These are phyloP conservation scores for Bombus impatiens DNA, from an alignment of 1,140 invertebrate genomes.

Conservation along the genomic window DNA sequence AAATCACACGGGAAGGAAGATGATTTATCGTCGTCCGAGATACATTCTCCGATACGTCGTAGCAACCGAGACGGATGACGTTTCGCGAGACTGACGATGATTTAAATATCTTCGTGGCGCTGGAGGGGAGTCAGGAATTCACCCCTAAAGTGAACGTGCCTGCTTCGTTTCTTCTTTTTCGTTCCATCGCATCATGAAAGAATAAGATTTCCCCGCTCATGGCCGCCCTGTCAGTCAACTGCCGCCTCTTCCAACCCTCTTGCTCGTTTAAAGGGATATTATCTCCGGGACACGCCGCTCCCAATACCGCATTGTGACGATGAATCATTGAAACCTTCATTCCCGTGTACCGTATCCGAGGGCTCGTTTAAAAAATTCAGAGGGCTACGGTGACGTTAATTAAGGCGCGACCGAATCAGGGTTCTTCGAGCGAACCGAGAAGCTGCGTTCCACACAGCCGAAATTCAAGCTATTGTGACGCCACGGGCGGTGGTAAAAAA, in stretches of 20 bases:
- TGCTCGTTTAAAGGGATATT: slow-evolving; percentile 64
- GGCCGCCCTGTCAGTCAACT: slow-evolving; percentile 52
- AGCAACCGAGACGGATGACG: slow-evolving; percentile 47
- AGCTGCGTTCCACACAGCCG: background rate
- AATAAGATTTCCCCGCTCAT: slow-evolving; percentile 56
- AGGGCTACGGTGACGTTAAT: slow-evolving; percentile 56
- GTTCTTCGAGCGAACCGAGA: background rate
- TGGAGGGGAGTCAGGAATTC: background rate
- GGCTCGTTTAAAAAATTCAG: slow-evolving; percentile 47
- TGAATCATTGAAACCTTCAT: slow-evolving; percentile 69
- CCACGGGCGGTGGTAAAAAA: background rate
- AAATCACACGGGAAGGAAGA: slow-evolving; percentile 48
- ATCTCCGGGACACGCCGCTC: slow-evolving; percentile 55
- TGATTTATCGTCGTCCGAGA: slow-evolving; percentile 60
- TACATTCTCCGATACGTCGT: slow-evolving; percentile 40
- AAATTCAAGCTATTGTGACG: slow-evolving; percentile 26
- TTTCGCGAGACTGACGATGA: slow-evolving; percentile 57
- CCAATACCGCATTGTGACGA: slow-evolving; percentile 59
- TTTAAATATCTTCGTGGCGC: slow-evolving; percentile 60
- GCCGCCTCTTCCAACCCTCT: slow-evolving; percentile 31
- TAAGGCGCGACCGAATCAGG: slow-evolving; percentile 49
- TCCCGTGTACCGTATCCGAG: background rate
- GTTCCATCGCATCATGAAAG: slow-evolving; percentile 28
- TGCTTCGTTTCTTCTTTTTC: slow-evolving; percentile 30
- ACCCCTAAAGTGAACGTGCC: slow-evolving; percentile 3